phyloP scores from a whole-genome alignment of 2,113 vertebrate species.

The Cyanocitta stelleri region DNA sequence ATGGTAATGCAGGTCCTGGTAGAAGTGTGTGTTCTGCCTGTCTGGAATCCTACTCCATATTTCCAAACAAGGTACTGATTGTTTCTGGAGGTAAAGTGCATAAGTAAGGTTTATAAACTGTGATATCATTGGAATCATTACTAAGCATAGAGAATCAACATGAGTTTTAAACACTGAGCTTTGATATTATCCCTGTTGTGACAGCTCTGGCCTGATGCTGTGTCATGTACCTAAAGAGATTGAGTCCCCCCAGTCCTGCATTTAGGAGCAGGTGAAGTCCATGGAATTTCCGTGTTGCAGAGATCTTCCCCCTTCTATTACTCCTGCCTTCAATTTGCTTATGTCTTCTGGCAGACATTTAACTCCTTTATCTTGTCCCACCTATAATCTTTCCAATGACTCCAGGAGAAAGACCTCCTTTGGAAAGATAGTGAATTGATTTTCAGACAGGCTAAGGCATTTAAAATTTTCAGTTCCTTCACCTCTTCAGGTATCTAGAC shows the following conservation, averaged over 20 bases:
- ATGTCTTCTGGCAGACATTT: conserved; percentile 56
- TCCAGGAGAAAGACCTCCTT: conserved; percentile 57
- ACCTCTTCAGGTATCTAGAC: conserved; percentile 56
- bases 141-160: neutral
- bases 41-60: neutral
- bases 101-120: neutral
- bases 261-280: neutral
- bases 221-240: neutral
- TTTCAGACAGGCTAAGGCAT: conserved; percentile 63
- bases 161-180: neutral
- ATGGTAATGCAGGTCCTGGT: neutral
- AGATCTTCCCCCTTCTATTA: neutral
- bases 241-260: neutral
- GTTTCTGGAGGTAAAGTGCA: neutral
- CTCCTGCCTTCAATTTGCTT: conserved; percentile 55
- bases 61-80: neutral
- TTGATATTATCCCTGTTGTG: neutral
- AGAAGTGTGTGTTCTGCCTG: neutral
- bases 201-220: neutral
- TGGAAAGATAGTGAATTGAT: conserved; percentile 63
- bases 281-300: neutral
- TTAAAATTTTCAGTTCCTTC: conserved; percentile 62
- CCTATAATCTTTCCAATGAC: conserved; percentile 60
- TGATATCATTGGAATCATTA: neutral
- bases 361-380: conserved; percentile 66